Evolutionary conservation across 1,140 invertebrate genomes (phyloP), one percentile per base, ranked within the genome.

Genomic region (Condylostylus longicornis): DNA sequence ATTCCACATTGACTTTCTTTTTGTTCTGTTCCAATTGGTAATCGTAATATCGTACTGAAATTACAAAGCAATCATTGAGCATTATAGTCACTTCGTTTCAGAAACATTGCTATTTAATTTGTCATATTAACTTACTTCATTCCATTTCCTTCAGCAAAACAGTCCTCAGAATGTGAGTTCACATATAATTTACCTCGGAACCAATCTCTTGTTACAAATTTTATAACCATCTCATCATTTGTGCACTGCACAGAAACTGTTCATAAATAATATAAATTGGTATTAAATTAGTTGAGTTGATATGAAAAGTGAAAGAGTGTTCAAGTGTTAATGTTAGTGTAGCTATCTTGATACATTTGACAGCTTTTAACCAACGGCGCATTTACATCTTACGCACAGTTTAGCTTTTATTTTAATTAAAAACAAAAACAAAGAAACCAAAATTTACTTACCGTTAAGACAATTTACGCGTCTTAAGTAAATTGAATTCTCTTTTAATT

Each of bases 111-210:
- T 31, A 4, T 34, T 22, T 19, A 34, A 17, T 19, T 34, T n/a
- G 53, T 58, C n/a, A n/a, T n/a, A n/a, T n/a, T n/a, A n/a, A n/a
- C n/a, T n/a, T n/a, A n/a, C n/a, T n/a, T n/a, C n/a, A n/a, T n/a
- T 41, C 58, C 44, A 10, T 47, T 41, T 0, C 62, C 62, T 1
- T 54, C 43, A 5, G 59, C 63, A 29, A 62, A 59, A 49, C 74
- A 77, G 2, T 56, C 59, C 38, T 74, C 71, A 1, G 69, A 70
- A 42, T 67, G 66, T 31, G 71, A 71, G 38, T 68, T 69, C 39
- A 71, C 72, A 44, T 75, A 77, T 45, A 77, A 49, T 18, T 68
- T 64, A 0, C 74, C 74, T 0, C 54, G 53, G 47, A 77, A 77
- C 43, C 60, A 49, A 5, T 64, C 63, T 34, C 68, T 67, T 0